A percentile compares a stretch with the other conserved stretches of the same genome.
Conservation (phyloP, 1,140 invertebrate genomes). For the Diuraphis noxia region DNA sequence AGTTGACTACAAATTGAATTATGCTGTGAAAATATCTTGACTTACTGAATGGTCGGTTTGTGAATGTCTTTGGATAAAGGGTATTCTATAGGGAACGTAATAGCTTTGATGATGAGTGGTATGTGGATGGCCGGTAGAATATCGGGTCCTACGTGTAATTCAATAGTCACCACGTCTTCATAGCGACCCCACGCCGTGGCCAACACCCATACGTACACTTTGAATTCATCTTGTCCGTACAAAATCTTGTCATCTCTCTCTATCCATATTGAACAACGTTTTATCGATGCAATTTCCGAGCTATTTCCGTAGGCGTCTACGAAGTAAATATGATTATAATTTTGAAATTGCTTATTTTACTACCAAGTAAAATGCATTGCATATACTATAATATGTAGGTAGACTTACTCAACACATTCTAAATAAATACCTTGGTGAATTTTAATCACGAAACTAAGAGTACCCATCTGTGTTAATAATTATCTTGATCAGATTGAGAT, state of each 20-base stretch:
- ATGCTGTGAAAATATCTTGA: neutral
- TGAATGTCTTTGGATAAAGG: neutral
- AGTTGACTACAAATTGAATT: neutral
- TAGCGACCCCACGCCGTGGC: conserved; percentile 34
- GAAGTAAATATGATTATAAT: neutral
- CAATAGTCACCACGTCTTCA: conserved; percentile 2
- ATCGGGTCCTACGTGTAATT: neutral
- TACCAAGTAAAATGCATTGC: neutral
- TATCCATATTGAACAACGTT: conserved; percentile 22
- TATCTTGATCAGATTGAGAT: neutral
- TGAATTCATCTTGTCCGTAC: neutral
- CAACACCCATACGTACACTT: neutral
- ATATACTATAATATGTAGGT: neutral
- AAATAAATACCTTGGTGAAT: neutral
- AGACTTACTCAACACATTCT: neutral
- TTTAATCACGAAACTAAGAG: neutral
- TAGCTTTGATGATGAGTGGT: conserved; percentile 3
- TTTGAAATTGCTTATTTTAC: neutral
- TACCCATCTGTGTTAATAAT: neutral
- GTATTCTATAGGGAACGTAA: conserved; percentile 36
- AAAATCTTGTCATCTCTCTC: neutral
- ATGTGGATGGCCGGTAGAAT: conserved; percentile 20
- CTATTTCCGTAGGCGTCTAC: neutral
- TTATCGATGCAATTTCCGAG: neutral
- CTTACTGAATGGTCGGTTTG: conserved; percentile 9